These are phyloP conservation scores for Drosophila bunnanda DNA, from an alignment of 2,888 invertebrate genomes.

Conservation along the genomic window DNA sequence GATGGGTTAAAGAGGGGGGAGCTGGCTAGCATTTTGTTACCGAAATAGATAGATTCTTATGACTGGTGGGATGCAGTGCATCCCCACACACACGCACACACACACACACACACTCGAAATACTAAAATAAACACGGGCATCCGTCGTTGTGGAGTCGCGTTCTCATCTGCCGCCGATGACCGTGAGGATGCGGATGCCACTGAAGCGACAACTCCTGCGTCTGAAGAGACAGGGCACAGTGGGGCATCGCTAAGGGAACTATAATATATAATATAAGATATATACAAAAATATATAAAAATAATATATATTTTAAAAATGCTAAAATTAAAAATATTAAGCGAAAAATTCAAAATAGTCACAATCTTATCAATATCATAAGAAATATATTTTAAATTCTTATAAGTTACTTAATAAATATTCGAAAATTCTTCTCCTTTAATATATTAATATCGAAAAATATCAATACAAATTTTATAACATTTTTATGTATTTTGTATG, in stretches of 20 bases:
- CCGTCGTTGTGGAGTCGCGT: constrained; percentile 63
- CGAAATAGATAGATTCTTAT: constrained; percentile 64
- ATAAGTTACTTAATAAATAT: no score
- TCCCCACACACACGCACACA: constrained; percentile 23
- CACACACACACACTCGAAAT: constrained; percentile 30
- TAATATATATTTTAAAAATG: no score
- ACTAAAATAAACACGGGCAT: constrained; percentile 79
- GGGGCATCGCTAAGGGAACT: not conserved
- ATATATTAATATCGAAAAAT: no score
- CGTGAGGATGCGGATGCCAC: constrained; percentile 66
- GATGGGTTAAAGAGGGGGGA: constrained; percentile 10
- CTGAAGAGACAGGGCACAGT: constrained; percentile 22
- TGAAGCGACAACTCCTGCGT: constrained; percentile 56
- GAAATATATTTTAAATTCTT: no score
- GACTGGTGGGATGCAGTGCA: constrained; percentile 35
- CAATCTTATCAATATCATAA: no score
- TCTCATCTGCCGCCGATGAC: constrained; percentile 60
- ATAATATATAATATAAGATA: not conserved
- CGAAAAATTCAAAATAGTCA: no score
- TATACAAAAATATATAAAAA: no score
- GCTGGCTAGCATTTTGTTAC: constrained; percentile 12
- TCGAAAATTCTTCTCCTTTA: no score
- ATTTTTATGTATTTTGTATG: no score
- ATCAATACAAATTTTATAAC: no score
- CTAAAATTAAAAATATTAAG: no score